These are phyloP conservation scores for Peucedramus taeniatus DNA, from an alignment of 2,113 vertebrate species.

Conservation along the genomic window DNA sequence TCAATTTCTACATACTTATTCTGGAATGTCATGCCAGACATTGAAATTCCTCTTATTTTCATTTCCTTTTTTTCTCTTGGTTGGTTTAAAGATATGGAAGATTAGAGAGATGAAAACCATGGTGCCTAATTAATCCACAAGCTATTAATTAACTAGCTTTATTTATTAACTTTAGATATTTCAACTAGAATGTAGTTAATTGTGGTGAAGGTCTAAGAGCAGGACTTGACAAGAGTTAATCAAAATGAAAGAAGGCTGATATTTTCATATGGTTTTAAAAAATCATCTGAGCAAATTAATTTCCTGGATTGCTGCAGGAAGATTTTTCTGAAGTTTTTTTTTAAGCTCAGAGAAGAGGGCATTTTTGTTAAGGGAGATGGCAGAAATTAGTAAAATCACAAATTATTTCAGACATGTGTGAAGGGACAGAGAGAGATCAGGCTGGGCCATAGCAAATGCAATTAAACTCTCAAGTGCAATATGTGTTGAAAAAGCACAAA, in stretches of 20 bases:
- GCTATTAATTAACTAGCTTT: neutral
- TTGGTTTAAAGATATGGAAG: neutral
- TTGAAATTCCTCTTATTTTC: accelerated
- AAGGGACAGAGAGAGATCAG: neutral
- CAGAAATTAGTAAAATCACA: neutral
- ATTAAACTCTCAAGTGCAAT: neutral
- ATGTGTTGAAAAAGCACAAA: neutral
- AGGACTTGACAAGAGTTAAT: neutral
- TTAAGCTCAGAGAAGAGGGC: neutral
- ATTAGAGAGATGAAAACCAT: neutral
- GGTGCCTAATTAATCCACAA: neutral
- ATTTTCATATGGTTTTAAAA: neutral
- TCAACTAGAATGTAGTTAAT: neutral
- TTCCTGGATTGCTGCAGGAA: neutral
- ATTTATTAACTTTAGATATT: too few relatives aligned
- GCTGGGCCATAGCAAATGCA: neutral
- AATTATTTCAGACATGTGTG: neutral
- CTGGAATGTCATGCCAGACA: neutral
- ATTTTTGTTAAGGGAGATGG: neutral
- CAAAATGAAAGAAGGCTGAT: neutral
- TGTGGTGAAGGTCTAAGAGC: neutral
- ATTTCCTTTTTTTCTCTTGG: neutral
- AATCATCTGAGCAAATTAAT: neutral
- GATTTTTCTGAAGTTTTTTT: neutral
- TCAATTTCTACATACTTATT: accelerated